Conservation (phyloP, 2,888 invertebrate genomes). For the Anoplius nigerrimus region DNA sequence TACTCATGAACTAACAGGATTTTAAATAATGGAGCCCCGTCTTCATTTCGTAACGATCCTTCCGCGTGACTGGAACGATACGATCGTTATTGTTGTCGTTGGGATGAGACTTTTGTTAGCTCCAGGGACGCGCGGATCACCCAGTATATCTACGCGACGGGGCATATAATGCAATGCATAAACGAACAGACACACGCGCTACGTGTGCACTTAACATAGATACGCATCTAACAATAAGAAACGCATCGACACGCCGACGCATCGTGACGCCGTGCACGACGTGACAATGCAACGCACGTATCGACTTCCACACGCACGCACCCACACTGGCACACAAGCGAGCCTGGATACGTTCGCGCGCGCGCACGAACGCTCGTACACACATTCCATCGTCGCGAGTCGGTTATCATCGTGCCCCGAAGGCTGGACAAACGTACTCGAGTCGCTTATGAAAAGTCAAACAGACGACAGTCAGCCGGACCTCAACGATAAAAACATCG, state of each 20-base stretch:
- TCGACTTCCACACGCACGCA: constrained; percentile 1
- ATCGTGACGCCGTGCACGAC: constrained; percentile 40
- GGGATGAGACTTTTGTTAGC: constrained; percentile 14
- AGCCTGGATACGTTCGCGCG: no score
- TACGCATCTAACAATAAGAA: constrained; percentile 67
- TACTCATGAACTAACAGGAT: no score
- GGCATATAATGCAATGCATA: constrained; percentile 67
- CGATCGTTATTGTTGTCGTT: constrained; percentile 19
- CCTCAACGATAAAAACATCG: no score
- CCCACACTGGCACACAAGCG: not conserved
- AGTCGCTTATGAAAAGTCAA: no score
- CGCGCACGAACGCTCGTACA: no score
- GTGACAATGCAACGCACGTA: constrained; percentile 52
- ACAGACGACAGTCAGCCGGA: no score
- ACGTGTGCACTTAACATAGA: constrained; percentile 64
- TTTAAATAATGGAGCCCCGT: no score
- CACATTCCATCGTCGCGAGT: no score
- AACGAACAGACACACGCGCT: constrained; percentile 61
- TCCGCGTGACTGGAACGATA: not conserved
- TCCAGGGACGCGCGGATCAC: constrained; percentile 37
- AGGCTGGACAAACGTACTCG: no score
- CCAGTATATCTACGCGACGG: constrained; percentile 23
- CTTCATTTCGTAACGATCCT: no score
- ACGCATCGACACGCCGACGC: constrained; percentile 60
- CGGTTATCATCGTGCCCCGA: no score